Conservation (phyloP, 2,888 invertebrate genomes). For the Conus canariensis region DNA sequence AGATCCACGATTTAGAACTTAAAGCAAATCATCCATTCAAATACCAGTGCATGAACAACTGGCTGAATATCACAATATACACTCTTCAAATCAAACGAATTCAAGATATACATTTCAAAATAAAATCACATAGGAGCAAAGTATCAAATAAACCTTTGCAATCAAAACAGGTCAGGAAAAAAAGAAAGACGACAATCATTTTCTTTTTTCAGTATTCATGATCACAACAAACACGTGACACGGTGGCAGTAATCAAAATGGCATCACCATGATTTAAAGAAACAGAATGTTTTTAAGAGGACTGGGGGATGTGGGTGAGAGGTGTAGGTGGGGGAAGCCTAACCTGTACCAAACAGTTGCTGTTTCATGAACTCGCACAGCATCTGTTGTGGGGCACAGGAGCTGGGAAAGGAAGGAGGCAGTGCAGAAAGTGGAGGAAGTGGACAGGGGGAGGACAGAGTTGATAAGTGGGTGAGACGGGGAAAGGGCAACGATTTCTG, state of each 20-base stretch:
- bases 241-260: background rate
- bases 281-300: background rate
- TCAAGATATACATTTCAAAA: background rate
- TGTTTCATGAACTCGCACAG: background rate
- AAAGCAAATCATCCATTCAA: background rate
- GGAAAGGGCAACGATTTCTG: background rate
- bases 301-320: background rate
- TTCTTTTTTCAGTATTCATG: background rate
- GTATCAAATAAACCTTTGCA: background rate
- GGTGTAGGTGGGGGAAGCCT: background rate
- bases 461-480: background rate
- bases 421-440: background rate
- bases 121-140: background rate
- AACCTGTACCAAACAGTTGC: background rate
- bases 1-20: background rate
- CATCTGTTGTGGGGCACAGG: background rate
- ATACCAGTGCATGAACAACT: background rate
- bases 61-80: conserved; percentile 19
- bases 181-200: background rate
- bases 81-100: background rate
- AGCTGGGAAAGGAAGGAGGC: background rate
- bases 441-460: background rate
- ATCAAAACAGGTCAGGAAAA: background rate
- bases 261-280: background rate
- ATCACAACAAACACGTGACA: background rate